These are phyloP conservation scores for Eupristina koningsbergeri DNA, from an alignment of 1,140 invertebrate species.

Conservation along the genomic window DNA sequence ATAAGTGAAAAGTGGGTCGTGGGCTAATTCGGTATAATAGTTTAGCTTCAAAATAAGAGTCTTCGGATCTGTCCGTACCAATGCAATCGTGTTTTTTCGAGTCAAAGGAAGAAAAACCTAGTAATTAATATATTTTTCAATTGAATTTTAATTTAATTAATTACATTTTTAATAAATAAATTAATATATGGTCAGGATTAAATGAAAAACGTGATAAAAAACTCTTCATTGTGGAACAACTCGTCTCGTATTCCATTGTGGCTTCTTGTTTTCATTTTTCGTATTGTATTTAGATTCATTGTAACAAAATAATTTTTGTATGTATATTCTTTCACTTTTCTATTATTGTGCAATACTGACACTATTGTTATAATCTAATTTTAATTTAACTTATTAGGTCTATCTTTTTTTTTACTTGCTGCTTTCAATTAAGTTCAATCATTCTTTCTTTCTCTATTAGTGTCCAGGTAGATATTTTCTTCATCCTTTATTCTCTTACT, in stretches of 20 bases:
- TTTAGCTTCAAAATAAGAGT: conserved; percentile 47
- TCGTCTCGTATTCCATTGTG: conserved; percentile 7
- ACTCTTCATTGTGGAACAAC: background rate
- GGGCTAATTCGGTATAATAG: conserved; percentile 60
- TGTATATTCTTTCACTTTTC: background rate
- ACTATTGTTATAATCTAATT: background rate
- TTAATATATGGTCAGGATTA: background rate
- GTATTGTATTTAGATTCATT: background rate
- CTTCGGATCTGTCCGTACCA: background rate
- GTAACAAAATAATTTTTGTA: background rate
- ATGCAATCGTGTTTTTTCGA: background rate
- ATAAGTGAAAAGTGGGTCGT: conserved; percentile 56
- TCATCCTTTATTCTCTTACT: no score
- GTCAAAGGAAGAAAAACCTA: background rate
- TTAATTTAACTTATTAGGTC: background rate
- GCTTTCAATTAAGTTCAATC: no score
- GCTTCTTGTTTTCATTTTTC: conserved; percentile 4
- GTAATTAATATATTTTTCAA: background rate
- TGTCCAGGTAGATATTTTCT: no score
- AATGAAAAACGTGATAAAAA: background rate
- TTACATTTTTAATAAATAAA: background rate
- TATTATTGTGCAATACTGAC: background rate
- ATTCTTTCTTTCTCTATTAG: no score
- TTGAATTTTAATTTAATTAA: background rate
- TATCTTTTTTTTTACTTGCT: background rate